A percentile compares a stretch with the other conserved stretches of the same genome.
These are phyloP conservation scores for Zosterops hypoxanthus DNA, from an alignment of 2,113 vertebrate genomes.

Conservation along the genomic window DNA sequence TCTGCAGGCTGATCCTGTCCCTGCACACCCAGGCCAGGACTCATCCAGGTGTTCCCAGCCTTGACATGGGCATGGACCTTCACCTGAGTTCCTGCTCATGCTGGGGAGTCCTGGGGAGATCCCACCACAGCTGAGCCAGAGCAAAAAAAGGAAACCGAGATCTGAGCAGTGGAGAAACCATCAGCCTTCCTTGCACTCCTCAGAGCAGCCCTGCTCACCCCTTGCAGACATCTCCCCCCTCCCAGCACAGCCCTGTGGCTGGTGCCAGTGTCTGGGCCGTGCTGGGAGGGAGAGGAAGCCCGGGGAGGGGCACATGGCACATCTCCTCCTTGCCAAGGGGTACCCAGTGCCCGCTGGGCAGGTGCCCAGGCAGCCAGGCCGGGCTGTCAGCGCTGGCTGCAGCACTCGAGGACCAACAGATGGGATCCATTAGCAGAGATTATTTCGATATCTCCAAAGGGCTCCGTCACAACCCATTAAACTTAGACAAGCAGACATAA, in stretches of 20 bases:
- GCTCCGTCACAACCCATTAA: slow-evolving; percentile 32
- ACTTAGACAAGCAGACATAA: slow-evolving; percentile 29
- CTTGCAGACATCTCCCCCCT: background rate
- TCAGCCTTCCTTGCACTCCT: background rate
- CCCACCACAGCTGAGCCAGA: background rate
- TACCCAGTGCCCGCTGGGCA: background rate
- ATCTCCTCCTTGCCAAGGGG: background rate
- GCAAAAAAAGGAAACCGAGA: background rate
- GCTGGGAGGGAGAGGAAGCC: background rate
- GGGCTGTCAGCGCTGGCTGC: fast-evolving
- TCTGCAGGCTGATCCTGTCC: background rate
- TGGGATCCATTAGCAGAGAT: slow-evolving; percentile 53
- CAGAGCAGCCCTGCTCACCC: background rate
- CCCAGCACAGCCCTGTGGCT: background rate
- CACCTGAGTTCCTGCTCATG: background rate
- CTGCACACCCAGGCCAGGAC: background rate
- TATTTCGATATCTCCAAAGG: slow-evolving; percentile 45
- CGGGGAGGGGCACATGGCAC: background rate
- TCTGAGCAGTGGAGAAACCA: background rate
- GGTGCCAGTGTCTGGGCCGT: background rate
- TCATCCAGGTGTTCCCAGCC: background rate
- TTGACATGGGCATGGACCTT: background rate
- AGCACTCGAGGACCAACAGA: background rate
- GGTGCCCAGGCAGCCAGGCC: background rate
- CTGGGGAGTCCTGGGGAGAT: background rate